These are phyloP conservation scores for Zeus faber DNA, from an alignment of 2,113 vertebrate species.

Conservation along the genomic window DNA sequence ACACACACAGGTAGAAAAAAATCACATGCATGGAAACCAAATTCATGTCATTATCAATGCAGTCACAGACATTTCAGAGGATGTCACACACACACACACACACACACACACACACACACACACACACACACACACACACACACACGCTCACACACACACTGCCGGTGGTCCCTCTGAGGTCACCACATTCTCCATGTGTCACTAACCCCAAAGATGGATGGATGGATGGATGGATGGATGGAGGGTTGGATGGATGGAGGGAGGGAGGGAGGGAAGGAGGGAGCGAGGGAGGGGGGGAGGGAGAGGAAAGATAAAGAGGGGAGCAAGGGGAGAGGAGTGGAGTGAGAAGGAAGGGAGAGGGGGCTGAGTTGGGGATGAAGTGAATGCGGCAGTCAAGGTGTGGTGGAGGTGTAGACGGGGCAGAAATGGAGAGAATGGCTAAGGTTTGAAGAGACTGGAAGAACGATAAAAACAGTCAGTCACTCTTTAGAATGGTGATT, in stretches of 20 bases:
- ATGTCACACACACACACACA: constrained; percentile 15
- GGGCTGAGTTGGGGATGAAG: neutral
- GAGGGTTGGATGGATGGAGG: constrained; percentile 40
- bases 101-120: constrained; percentile 26
- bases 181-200: constrained; percentile 48
- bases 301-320: neutral
- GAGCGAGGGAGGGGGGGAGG: neutral
- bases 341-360: neutral
- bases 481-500: no score
- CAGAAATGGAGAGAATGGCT: neutral
- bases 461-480: no score
- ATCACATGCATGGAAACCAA: no score
- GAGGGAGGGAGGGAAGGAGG: constrained; percentile 21
- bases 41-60: no score
- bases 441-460: no score
- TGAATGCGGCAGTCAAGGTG: neutral
- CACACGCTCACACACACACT: constrained; percentile 27
- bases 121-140: constrained; percentile 20
- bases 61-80: neutral
- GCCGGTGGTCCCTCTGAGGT: constrained; percentile 51
- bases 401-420: neutral
- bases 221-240: constrained; percentile 42
- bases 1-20: no score
- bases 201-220: constrained; percentile 54
- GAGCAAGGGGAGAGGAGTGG: neutral